These are phyloP conservation scores for Gryllus longicercus DNA, from an alignment of 2,888 invertebrate genomes.

Conservation along the genomic window DNA sequence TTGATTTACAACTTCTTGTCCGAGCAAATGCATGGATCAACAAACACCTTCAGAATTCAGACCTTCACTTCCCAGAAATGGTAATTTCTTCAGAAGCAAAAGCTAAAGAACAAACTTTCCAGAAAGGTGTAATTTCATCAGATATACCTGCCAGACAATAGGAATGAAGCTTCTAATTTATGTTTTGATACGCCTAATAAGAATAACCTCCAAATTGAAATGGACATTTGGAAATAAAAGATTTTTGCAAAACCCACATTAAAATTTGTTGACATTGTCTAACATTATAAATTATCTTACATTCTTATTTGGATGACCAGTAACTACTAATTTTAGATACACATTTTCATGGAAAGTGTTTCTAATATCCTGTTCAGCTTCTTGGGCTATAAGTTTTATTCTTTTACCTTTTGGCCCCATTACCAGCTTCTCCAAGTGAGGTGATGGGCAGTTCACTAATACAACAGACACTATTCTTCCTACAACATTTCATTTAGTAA, in stretches of 20 bases:
- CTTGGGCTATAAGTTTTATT: conserved; percentile 66
- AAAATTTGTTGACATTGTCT: too few species aligned
- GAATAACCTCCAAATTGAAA: too few species aligned
- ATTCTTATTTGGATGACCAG: conserved; percentile 26
- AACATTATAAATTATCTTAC: background rate
- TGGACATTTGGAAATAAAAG: too few species aligned
- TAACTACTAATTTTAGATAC: conserved; percentile 47
- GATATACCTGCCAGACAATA: background rate
- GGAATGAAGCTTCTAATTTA: background rate
- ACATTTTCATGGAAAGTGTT: conserved; percentile 63
- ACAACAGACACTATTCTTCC: conserved; percentile 49
- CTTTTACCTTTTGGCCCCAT: conserved; percentile 66
- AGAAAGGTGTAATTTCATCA: background rate
- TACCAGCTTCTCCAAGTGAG: conserved; percentile 61
- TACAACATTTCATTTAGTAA: background rate
- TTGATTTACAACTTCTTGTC: conserved; percentile 62
- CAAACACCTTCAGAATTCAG: conserved; percentile 58
- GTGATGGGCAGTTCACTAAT: conserved; percentile 60
- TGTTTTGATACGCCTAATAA: background rate
- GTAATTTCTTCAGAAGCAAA: background rate
- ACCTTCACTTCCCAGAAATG: conserved; percentile 56
- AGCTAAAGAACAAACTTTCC: background rate
- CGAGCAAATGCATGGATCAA: conserved; percentile 69
- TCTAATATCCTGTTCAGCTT: conserved; percentile 60
- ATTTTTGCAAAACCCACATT: too few species aligned